Evolutionary conservation across 2,888 invertebrate genomes (phyloP), one percentile per base, ranked within the genome.

Genomic region (Syrphus vitripennis): DNA sequence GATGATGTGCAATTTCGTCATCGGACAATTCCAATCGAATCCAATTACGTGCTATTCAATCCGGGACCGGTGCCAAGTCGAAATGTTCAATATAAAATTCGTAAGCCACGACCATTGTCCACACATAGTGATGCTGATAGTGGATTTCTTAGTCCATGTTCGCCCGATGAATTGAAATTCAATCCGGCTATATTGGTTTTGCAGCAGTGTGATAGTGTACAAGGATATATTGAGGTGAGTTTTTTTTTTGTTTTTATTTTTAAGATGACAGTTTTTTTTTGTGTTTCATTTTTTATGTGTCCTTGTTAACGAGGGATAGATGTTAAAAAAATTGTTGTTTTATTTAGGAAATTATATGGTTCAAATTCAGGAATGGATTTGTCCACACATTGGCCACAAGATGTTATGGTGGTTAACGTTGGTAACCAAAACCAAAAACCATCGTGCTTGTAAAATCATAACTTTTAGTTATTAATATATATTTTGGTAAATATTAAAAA

Each of bases 121-220:
- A 91, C 90, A 2, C 91, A 94, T 88, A 95, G 95, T 91, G 95
- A 95, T 91, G 94, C 94, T 12, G 95, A 95, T 89, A 95, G 95
- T 90, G 95, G 95, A 4, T 95, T 95, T 89, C 90, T 95, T 57
- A 95, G 95, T 88, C 95, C 95, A 0, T 94, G 94, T 88, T 95
- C 95, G 26, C 95, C 95, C 0, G 93, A 94, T 71, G 94, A 94
- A 70, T 81, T 91, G 75, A 91, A 90, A 86, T 90, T 90, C 42
- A 91, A 92, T 89, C 91, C 92, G 6, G 90, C 91, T 7, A 90
- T 92, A 45, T 87, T 92, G 63, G 91, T 92, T 63, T 87, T 92
- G 74, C 92, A 92, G 88, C 92, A 92, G 78, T 92, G 92, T 81
- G 93, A 93, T 88, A 92, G 91, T 84, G 91, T 92, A 21, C 92